Evolutionary conservation across 1,140 invertebrate species (phyloP).

Genomic region (Bursaphelenchus mucronatus): DNA sequence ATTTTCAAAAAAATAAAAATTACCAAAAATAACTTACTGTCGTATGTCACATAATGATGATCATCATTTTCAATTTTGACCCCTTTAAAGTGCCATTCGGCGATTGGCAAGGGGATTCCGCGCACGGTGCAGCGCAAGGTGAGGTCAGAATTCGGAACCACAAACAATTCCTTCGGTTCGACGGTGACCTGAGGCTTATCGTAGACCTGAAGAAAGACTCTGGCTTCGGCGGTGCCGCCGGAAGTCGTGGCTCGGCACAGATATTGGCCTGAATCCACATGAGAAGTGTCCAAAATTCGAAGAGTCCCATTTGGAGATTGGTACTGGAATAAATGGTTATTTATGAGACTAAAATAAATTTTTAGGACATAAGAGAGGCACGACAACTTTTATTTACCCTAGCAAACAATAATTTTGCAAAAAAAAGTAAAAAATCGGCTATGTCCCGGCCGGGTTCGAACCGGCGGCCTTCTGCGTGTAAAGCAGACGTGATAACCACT

Average conservation of each 20-base stretch:
- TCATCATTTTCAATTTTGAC: conserved; percentile 33
- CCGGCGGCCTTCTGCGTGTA: conserved; percentile 54
- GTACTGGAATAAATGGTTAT: conserved; percentile 18
- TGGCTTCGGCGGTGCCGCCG: conserved; percentile 48
- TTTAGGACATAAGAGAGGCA: too few relatives aligned
- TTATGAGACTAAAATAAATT: too few relatives aligned
- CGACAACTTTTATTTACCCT: too few relatives aligned
- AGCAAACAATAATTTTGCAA: too few relatives aligned
- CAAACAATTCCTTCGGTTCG: conserved; percentile 39
- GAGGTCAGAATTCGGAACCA: conserved; percentile 37
- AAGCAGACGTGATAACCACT: conserved; percentile 58
- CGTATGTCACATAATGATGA: conserved; percentile 6
- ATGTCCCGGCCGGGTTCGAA: conserved; percentile 50
- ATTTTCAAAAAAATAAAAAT: background rate
- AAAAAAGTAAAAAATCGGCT: too few relatives aligned
- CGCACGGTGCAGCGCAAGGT: conserved; percentile 39
- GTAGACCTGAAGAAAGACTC: conserved; percentile 38
- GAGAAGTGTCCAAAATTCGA: conserved; percentile 38
- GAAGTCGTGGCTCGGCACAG: conserved; percentile 46
- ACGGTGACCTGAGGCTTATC: conserved; percentile 40
- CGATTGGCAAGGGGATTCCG: conserved; percentile 47
- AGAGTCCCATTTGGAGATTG: conserved; percentile 54
- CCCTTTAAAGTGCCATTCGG: conserved; percentile 53
- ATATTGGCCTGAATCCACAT: conserved; percentile 44
- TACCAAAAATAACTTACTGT: conserved; percentile 2